A percentile compares a stretch with the other conserved stretches of the same genome.
Evolutionary conservation across 2,113 vertebrate species (phyloP).

Genomic region (Calyptommatus sinebrachiatus): DNA sequence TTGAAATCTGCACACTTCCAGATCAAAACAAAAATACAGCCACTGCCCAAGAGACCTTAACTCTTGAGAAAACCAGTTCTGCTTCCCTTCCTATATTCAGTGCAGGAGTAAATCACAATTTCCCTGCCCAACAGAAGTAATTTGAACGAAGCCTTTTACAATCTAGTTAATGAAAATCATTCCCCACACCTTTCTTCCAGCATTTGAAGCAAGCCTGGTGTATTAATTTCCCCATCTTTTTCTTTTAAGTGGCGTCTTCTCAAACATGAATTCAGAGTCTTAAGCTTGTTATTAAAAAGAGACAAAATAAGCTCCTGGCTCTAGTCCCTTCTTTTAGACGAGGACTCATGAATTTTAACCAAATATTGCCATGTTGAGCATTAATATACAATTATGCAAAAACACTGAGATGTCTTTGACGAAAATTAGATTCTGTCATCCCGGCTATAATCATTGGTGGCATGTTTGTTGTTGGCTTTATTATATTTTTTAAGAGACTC

Average conservation of each 20-base stretch:
- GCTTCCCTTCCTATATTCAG: background rate
- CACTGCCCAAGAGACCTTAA: no score
- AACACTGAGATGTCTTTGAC: slow-evolving; percentile 58
- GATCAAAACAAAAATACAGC: no score
- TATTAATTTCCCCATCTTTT: background rate
- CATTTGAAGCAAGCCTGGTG: background rate
- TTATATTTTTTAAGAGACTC: slow-evolving; percentile 17
- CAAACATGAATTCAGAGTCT: slow-evolving; percentile 34
- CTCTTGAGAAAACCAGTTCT: background rate
- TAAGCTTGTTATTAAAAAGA: slow-evolving; percentile 34
- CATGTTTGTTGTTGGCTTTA: slow-evolving; percentile 28
- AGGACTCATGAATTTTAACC: slow-evolving; percentile 69
- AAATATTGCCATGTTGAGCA: slow-evolving; percentile 53
- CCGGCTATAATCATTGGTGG: slow-evolving; percentile 49
- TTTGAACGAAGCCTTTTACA: background rate
- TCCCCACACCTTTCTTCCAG: background rate
- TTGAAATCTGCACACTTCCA: no score
- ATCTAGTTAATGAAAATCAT: slow-evolving; percentile 7
- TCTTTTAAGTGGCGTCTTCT: slow-evolving; percentile 41
- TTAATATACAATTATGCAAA: slow-evolving; percentile 71
- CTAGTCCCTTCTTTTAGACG: slow-evolving; percentile 61
- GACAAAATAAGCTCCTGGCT: slow-evolving; percentile 33
- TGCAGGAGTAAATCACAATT: background rate
- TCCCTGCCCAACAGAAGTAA: background rate
- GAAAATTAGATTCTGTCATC: slow-evolving; percentile 60